Evolutionary conservation across 2,888 invertebrate genomes (phyloP), one percentile per base, ranked within the genome.

Genomic region (Hypsopygia costalis): DNA sequence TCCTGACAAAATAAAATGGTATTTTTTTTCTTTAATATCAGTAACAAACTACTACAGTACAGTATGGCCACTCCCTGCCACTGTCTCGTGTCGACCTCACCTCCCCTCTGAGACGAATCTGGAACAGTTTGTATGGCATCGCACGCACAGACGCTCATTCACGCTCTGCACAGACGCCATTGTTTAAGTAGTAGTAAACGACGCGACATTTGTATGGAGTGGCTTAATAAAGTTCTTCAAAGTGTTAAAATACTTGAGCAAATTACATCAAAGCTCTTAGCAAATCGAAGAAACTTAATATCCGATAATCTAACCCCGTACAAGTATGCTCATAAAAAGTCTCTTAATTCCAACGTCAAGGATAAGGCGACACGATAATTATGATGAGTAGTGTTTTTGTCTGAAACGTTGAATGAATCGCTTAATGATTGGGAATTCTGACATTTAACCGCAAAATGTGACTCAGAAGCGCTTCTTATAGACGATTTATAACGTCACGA

Each of bases 401-500:
- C 27, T 34, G 34, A 38, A 38, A 38, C 34, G 35, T 38, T 43
- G 34, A 35, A 43, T 38, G 34, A 11, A 32, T 29, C 40, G 35
- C 33, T 37, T 42, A 38, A 44, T 37, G 30, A 34, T 27, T 34
- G 41, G 33, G 33, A 35, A 35, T 32, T 33, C 40, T 38, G 36
- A 36, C 40, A 37, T 35, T 47, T 43, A 44, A 41, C 46, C 28
- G 29, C 34, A 30, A 39, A 36, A 35, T 32, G 25, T 41, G 29
- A 43, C 28, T 44, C 51, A 42, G 20, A 3, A 38, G 11, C 11
- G 11, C 32, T 35, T 37, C 29, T 28, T 32, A 41, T 46, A 34
- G n/a, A 36, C 36, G 27, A 39, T 36, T 29, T 36, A 41, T 33
- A 47, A 43, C 46, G 58, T 65, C 65, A 71, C 59, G 59, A 73